phyloP scores from a whole-genome alignment of 2,888 invertebrate genomes.

The Apamea epomidion region DNA sequence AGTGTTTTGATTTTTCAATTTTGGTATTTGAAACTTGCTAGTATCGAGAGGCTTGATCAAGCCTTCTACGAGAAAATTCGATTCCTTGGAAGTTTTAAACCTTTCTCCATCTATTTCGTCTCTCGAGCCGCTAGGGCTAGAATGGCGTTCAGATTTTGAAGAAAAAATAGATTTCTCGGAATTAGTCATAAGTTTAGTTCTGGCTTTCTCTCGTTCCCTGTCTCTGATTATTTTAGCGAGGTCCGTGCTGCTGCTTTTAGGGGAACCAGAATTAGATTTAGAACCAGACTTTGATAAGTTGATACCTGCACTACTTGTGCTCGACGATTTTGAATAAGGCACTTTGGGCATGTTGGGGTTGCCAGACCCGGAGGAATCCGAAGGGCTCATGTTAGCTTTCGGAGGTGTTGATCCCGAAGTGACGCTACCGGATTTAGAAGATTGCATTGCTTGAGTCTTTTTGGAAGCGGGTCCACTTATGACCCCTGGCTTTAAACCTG shows the following conservation, averaged over 20 bases:
- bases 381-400: slow-evolving; percentile 84
- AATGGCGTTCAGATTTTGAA: slow-evolving; percentile 91
- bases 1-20: slow-evolving; percentile 91
- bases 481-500: slow-evolving; percentile 96
- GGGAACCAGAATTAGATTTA: slow-evolving; percentile 90
- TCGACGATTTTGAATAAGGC: slow-evolving; percentile 88
- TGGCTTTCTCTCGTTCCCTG: slow-evolving; percentile 91
- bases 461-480: slow-evolving; percentile 96
- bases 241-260: slow-evolving; percentile 91
- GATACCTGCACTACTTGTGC: slow-evolving; percentile 83
- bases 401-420: slow-evolving; percentile 86
- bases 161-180: slow-evolving; percentile 92
- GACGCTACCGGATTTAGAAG: slow-evolving; percentile 83
- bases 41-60: slow-evolving; percentile 94
- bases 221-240: slow-evolving; percentile 90
- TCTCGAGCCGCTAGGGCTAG: slow-evolving; percentile 92
- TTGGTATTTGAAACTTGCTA: slow-evolving; percentile 96
- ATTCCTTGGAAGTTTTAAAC: slow-evolving; percentile 92
- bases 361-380: slow-evolving; percentile 79
- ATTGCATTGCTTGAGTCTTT: slow-evolving; percentile 92
- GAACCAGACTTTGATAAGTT: slow-evolving; percentile 87
- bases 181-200: slow-evolving; percentile 90
- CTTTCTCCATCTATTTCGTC: slow-evolving; percentile 92
- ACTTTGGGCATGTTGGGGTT: slow-evolving; percentile 82
- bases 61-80: slow-evolving; percentile 93